Conservation (phyloP, 1,140 invertebrate genomes). For the Lamellibrachia luymesi region DNA sequence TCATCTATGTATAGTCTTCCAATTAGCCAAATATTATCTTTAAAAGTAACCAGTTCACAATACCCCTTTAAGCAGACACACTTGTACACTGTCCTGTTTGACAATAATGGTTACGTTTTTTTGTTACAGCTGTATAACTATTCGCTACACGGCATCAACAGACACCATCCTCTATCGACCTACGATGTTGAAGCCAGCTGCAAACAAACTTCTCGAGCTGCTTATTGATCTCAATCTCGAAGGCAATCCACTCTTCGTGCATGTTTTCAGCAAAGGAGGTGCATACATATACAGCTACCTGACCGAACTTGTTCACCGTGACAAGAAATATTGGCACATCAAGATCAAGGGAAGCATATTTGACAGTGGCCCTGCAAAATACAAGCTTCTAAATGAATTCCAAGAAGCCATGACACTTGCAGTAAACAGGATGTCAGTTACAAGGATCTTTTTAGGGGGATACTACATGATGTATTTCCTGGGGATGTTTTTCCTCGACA, state of each 20-base stretch:
- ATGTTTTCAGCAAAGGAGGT: conserved; percentile 79
- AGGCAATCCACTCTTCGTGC: conserved; percentile 73
- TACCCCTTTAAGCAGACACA: neutral
- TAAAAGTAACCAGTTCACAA: neutral
- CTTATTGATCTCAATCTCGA: conserved; percentile 66
- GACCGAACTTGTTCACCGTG: conserved; percentile 44
- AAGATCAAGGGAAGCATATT: conserved; percentile 8
- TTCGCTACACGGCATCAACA: conserved; percentile 72
- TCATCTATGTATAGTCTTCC: neutral
- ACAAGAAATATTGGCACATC: conserved; percentile 6
- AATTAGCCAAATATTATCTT: neutral
- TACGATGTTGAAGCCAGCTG: conserved; percentile 64
- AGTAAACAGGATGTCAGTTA: neutral
- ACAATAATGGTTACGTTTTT: neutral
- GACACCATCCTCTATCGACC: conserved; percentile 68
- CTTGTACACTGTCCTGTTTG: conserved; percentile 15
- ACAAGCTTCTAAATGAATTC: conserved; percentile 54
- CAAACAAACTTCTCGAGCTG: conserved; percentile 68
- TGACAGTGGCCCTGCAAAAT: conserved; percentile 10
- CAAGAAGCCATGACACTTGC: conserved; percentile 33
- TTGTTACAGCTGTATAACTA: conserved; percentile 68
- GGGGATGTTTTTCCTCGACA: neutral
- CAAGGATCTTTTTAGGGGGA: neutral
- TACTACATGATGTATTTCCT: neutral
- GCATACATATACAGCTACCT: conserved; percentile 70